Percentiles rank a stretch among this genome's conserved stretches.
Evolutionary conservation across 2,113 vertebrate species (phyloP).

Genomic region (Bettongia penicillata): DNA sequence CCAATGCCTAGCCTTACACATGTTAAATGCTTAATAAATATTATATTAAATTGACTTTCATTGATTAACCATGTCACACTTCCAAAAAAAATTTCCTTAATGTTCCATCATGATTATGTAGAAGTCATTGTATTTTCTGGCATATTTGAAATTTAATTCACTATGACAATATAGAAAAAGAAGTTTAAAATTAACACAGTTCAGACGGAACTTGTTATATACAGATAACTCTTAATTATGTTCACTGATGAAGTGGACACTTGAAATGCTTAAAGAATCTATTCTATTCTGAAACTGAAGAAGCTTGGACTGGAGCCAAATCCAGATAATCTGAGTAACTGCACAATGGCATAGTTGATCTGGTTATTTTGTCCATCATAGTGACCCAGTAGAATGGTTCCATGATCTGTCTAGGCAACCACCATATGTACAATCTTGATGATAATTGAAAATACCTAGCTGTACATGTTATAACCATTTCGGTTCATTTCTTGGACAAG

Average conservation of each 20-base stretch:
- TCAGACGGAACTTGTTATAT: slow-evolving; percentile 36
- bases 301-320: slow-evolving; percentile 29
- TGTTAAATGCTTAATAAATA: background rate
- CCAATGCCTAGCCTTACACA: background rate
- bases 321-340: slow-evolving; percentile 19
- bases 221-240: slow-evolving; percentile 13
- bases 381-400: background rate
- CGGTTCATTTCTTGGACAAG: background rate
- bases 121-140: slow-evolving; percentile 15
- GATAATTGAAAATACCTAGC: background rate
- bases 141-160: slow-evolving; percentile 23
- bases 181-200: slow-evolving; percentile 28
- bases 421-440: background rate
- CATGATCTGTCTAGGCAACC: slow-evolving; percentile 6
- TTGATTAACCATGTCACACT: slow-evolving; percentile 2
- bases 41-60: background rate
- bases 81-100: background rate
- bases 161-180: slow-evolving; percentile 38
- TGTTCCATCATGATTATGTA: slow-evolving; percentile 15
- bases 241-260: slow-evolving; percentile 21
- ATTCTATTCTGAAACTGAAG: slow-evolving; percentile 43
- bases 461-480: slow-evolving; percentile 25
- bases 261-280: slow-evolving; percentile 46
- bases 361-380: slow-evolving; percentile 31
- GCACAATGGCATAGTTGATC: slow-evolving; percentile 23